Percentiles rank a stretch among this genome's conserved stretches.
phyloP scores from a whole-genome alignment of 2,797 vertebrate species.

The Pogonophryne albipinna region DNA sequence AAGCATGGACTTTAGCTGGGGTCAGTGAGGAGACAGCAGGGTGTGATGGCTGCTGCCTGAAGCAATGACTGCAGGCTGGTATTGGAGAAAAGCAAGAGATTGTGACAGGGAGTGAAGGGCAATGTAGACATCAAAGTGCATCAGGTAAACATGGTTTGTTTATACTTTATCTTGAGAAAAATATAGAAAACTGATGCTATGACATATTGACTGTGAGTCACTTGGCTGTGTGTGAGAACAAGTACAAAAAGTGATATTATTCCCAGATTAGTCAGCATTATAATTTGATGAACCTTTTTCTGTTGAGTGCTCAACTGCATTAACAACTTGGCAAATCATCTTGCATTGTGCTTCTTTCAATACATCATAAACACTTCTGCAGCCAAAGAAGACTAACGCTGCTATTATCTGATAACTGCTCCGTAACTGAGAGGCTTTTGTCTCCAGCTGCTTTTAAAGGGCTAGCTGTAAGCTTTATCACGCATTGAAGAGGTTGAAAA shows the following conservation, averaged over 20 bases:
- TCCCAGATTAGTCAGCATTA: conserved; percentile 18
- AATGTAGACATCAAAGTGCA: neutral
- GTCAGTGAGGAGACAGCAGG: conserved; percentile 21
- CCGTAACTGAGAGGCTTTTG: conserved; percentile 26
- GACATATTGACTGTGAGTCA: neutral
- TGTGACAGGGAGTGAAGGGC: neutral
- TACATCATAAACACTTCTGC: conserved; percentile 39
- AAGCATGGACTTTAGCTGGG: conserved; percentile 19
- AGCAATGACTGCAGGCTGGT: neutral
- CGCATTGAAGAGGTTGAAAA: conserved; percentile 16
- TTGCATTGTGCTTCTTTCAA: conserved; percentile 40
- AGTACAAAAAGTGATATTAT: conserved; percentile 11
- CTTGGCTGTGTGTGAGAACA: conserved; percentile 36
- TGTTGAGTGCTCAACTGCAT: conserved; percentile 8
- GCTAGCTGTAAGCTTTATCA: conserved; percentile 10
- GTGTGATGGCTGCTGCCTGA: conserved; percentile 3
- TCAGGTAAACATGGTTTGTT: neutral
- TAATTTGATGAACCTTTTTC: too few species aligned
- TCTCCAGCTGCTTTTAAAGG: conserved; percentile 25
- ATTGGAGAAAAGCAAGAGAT: neutral
- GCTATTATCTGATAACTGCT: conserved; percentile 44
- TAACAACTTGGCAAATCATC: conserved; percentile 55
- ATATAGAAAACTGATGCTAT: neutral
- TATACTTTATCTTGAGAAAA: neutral
- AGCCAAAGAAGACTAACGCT: conserved; percentile 20